These are phyloP conservation scores for Drosophila subpulchrella DNA, from an alignment of 1,140 invertebrate genomes.

Conservation along the genomic window DNA sequence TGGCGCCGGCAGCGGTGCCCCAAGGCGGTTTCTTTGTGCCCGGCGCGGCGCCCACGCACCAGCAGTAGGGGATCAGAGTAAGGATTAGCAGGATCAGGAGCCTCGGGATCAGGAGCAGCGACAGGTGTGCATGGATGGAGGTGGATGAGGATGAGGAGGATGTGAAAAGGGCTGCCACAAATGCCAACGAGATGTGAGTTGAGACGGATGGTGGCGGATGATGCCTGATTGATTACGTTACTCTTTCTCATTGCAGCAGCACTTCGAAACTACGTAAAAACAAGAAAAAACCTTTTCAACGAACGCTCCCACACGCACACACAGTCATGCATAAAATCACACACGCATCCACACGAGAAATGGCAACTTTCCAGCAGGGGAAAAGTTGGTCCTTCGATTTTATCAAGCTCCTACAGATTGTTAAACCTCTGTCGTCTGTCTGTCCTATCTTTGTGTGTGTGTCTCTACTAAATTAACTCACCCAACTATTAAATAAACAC, in stretches of 20 bases:
- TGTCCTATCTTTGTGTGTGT: conserved; percentile 19
- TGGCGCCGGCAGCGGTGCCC: conserved; percentile 83
- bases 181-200: conserved; percentile 47
- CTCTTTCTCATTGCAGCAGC: conserved; percentile 39
- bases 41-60: conserved; percentile 44
- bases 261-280: conserved; percentile 50
- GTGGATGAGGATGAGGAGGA: background rate
- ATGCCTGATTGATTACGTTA: conserved; percentile 1
- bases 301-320: conserved; percentile 1
- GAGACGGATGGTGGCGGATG: background rate
- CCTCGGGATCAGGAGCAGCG: background rate
- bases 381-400: background rate
- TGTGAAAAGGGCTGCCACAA: conserved; percentile 5
- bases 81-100: background rate
- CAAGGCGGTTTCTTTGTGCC: conserved; percentile 84
- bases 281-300: background rate
- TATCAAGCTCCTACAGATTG: conserved; percentile 2
- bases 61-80: conserved; percentile 14
- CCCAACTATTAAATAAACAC: conserved; percentile 13
- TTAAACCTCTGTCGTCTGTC: conserved; percentile 25
- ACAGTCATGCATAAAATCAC: conserved; percentile 11
- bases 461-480: conserved; percentile 27
- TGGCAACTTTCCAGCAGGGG: conserved; percentile 2
- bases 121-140: background rate
- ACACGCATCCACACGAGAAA: conserved; percentile 4